Evolutionary conservation across 2,113 vertebrate species (phyloP).

Genomic region (Hypocryptadius cinnamomeus): DNA sequence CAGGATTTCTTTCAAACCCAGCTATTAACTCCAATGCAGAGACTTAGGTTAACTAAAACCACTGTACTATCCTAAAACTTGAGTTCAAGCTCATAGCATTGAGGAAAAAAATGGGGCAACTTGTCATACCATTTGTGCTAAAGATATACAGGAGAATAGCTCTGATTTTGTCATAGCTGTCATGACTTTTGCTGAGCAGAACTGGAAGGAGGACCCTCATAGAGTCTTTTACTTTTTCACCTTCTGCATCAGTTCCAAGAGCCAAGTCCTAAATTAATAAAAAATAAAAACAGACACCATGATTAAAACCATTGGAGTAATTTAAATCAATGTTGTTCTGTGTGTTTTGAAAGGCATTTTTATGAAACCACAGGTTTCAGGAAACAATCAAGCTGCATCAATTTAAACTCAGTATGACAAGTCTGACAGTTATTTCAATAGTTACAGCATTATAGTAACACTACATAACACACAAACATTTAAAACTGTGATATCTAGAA

Average conservation of each 20-base stretch:
- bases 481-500: neutral
- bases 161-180: conserved; percentile 88
- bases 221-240: conserved; percentile 88
- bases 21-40: neutral
- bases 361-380: neutral
- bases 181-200: conserved; percentile 78
- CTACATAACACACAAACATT: neutral
- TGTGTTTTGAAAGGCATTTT: neutral
- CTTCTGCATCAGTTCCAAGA: conserved; percentile 87
- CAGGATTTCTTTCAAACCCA: neutral
- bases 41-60: neutral
- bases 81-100: neutral
- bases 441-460: neutral
- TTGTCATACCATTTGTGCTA: conserved; percentile 82
- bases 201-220: conserved; percentile 96
- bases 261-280: conserved; percentile 82
- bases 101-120: neutral
- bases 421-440: neutral
- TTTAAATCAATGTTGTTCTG: neutral
- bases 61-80: neutral
- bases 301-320: neutral
- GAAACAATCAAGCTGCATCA: neutral
- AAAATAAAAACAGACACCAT: neutral
- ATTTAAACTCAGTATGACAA: neutral
- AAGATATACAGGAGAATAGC: conserved; percentile 97